A percentile compares a stretch with the other conserved stretches of the same genome.
phyloP scores from a whole-genome alignment of 2,797 vertebrate species.

The Tolypeutes matacus region DNA sequence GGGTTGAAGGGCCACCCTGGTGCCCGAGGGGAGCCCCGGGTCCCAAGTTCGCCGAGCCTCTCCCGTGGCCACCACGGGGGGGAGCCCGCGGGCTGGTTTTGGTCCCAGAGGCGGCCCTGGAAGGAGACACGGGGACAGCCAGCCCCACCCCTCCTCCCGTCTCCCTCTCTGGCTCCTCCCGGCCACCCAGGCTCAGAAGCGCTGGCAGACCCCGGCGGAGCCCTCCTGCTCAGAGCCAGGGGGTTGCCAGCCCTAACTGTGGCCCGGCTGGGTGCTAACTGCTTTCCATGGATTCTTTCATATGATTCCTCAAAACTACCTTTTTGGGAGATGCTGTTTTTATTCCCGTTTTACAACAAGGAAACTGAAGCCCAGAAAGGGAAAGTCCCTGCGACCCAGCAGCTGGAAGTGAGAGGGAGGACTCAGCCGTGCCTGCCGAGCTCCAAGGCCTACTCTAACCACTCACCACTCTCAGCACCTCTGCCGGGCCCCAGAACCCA shows the following conservation, averaged over 20 bases:
- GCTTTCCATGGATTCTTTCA: background rate
- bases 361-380: background rate
- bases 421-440: background rate
- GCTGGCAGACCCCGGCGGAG: fast-evolving
- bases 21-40: fast-evolving
- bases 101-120: fast-evolving
- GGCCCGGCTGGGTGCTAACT: background rate
- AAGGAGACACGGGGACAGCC: fast-evolving
- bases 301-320: background rate
- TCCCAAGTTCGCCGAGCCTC: background rate
- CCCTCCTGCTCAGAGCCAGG: fast-evolving
- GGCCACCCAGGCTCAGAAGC: background rate
- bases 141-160: background rate
- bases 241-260: no score
- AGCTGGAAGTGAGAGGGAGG: background rate
- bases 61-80: background rate
- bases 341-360: background rate
- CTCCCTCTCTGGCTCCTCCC: no score
- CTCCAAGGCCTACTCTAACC: background rate
- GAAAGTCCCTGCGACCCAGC: no score
- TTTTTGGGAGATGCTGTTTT: fast-evolving
- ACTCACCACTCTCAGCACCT: no score
- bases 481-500: no score
- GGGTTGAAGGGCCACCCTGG: background rate
- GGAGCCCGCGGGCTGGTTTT: background rate